phyloP scores from a whole-genome alignment of 2,113 vertebrate genomes.

The Nerophis lumbriciformis region DNA sequence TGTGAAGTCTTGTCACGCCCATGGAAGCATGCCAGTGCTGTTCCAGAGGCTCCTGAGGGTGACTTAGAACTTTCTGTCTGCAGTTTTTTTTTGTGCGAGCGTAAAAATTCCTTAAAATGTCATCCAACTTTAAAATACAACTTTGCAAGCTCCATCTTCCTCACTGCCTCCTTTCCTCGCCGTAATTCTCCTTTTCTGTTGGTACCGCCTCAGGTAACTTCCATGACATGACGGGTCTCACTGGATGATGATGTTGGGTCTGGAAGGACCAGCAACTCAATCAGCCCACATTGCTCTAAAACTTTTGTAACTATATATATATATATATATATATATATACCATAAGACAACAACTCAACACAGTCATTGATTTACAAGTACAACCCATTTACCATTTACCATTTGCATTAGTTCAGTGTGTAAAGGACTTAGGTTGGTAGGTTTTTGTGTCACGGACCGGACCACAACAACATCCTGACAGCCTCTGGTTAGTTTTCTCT shows the following conservation, averaged over 20 bases:
- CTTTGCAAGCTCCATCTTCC: conserved; percentile 41
- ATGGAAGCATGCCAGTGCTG: too few species aligned
- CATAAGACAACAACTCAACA: background rate
- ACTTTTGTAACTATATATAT: too few species aligned
- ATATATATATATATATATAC: too few species aligned
- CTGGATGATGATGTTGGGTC: too few species aligned
- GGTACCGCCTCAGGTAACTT: conserved; percentile 16
- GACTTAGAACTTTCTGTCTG: background rate
- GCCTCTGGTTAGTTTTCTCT: background rate
- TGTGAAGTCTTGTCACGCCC: too few species aligned
- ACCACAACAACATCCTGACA: background rate
- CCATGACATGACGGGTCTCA: too few species aligned
- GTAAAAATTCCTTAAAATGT: conserved; percentile 34
- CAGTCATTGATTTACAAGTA: background rate
- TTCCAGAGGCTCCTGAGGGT: too few species aligned
- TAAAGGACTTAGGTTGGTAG: background rate
- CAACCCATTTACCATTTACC: too few species aligned
- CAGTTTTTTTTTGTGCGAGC: conserved; percentile 5
- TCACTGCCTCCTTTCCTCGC: conserved; percentile 42
- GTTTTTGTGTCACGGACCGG: background rate
- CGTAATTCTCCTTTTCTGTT: conserved; percentile 16
- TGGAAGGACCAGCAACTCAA: too few species aligned
- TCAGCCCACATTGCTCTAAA: too few species aligned
- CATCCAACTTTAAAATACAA: conserved; percentile 57
- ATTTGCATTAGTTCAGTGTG: background rate